A percentile compares a stretch with the other conserved stretches of the same genome.
Conservation (phyloP, 2,888 invertebrate genomes). For the Heteropelma amictum region DNA sequence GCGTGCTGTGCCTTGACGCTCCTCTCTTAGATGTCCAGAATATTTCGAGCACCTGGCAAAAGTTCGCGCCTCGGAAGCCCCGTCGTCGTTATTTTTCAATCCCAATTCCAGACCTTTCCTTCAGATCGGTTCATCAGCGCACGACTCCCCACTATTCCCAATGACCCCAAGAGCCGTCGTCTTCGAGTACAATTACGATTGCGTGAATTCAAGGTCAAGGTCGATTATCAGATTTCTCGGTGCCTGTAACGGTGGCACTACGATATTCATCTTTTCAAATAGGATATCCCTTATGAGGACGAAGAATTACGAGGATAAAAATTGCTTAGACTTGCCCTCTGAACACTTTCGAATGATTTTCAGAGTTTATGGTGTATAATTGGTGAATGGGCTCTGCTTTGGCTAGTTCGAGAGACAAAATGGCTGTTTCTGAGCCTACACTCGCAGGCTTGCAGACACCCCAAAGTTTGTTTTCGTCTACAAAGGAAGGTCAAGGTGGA, state of each 20-base stretch:
- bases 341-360: too few species aligned
- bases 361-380: too few species aligned
- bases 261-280: neutral
- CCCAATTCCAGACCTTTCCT: neutral
- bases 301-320: too few species aligned
- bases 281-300: too few species aligned
- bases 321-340: too few species aligned
- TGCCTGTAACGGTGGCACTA: neutral
- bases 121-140: slow-evolving; percentile 29
- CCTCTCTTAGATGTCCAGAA: slow-evolving; percentile 1
- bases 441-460: too few species aligned
- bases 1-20: slow-evolving; percentile 51
- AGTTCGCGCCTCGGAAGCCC: slow-evolving; percentile 25
- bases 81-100: neutral
- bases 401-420: too few species aligned
- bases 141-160: slow-evolving; percentile 1
- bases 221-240: slow-evolving; percentile 28
- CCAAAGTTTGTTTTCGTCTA: neutral
- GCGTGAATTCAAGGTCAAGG: slow-evolving; percentile 54
- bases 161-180: slow-evolving; percentile 19
- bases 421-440: too few species aligned
- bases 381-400: too few species aligned
- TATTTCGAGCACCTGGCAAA: slow-evolving; percentile 48
- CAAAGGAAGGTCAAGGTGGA: neutral
- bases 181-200: slow-evolving; percentile 33